Percentiles rank a stretch among this genome's conserved stretches.
Evolutionary conservation across 2,888 invertebrate genomes (phyloP).

Genomic region (Platycheirus rosarum): DNA sequence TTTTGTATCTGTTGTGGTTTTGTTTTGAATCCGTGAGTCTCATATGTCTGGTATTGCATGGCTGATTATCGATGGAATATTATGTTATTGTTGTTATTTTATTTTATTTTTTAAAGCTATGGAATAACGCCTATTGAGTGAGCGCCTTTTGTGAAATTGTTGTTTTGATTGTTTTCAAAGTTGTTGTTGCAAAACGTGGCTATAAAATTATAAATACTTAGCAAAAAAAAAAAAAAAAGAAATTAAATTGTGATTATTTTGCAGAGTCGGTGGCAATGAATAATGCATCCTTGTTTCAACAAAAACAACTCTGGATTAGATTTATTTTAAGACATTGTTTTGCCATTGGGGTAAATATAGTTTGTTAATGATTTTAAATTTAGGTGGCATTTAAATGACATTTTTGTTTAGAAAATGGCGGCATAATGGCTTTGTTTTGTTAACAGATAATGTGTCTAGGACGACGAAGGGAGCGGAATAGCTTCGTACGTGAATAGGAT

Average conservation of each 20-base stretch:
- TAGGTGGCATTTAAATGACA: no score
- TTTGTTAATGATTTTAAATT: background rate
- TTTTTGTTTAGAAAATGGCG: no score
- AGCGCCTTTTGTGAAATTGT: background rate
- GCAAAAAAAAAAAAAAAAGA: no score
- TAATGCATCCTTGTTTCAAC: background rate
- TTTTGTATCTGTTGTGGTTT: background rate
- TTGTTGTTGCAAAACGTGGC: background rate
- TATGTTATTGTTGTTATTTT: background rate
- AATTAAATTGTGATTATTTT: constrained; percentile 8
- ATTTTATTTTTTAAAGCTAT: background rate
- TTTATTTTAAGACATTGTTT: constrained; percentile 7
- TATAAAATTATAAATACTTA: background rate
- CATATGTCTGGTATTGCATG: constrained; percentile 5
- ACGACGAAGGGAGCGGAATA: no score
- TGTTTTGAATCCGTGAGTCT: background rate
- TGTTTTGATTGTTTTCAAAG: constrained; percentile 14
- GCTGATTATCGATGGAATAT: constrained; percentile 5
- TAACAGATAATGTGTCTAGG: no score
- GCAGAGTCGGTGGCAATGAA: constrained; percentile 13
- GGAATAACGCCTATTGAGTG: constrained; percentile 7
- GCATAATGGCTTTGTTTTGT: no score
- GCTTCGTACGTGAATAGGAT: no score
- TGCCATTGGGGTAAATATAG: background rate
- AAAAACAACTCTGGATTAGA: constrained; percentile 11